phyloP scores from a whole-genome alignment of 2,113 vertebrate species.

The Circaetus cinerascens region DNA sequence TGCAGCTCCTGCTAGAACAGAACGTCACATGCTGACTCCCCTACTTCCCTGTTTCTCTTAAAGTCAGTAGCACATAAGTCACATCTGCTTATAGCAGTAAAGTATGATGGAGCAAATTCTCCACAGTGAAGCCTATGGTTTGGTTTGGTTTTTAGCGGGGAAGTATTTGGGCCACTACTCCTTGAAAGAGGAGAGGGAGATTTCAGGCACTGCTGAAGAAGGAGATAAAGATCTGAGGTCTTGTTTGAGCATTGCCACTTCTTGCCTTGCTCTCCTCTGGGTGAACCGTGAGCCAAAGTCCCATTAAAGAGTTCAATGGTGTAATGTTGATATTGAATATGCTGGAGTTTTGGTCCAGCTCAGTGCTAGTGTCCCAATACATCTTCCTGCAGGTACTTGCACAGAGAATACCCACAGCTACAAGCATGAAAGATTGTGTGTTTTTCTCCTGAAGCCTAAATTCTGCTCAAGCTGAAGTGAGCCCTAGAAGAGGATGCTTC shows the following conservation, averaged over 20 bases:
- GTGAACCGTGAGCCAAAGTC: not conserved
- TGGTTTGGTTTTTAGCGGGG: not conserved
- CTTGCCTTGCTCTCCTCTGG: not conserved
- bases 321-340: not conserved
- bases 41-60: slow-evolving; percentile 38
- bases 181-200: not conserved
- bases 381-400: not conserved
- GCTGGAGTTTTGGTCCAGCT: not conserved
- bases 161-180: not conserved
- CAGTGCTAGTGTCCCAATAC: not conserved
- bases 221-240: not conserved
- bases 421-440: not conserved
- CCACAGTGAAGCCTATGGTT: not conserved
- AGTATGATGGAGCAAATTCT: not conserved
- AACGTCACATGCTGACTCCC: not conserved
- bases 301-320: not conserved
- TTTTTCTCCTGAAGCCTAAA: not conserved
- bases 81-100: not conserved
- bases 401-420: not conserved
- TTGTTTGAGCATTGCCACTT: not conserved
- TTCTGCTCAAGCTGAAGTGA: not conserved
- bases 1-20: not conserved
- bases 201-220: not conserved
- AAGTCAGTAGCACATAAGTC: not conserved
- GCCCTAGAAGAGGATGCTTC: not conserved